phyloP scores from a whole-genome alignment of 2,113 vertebrate genomes.

The Saimiri boliviensis region DNA sequence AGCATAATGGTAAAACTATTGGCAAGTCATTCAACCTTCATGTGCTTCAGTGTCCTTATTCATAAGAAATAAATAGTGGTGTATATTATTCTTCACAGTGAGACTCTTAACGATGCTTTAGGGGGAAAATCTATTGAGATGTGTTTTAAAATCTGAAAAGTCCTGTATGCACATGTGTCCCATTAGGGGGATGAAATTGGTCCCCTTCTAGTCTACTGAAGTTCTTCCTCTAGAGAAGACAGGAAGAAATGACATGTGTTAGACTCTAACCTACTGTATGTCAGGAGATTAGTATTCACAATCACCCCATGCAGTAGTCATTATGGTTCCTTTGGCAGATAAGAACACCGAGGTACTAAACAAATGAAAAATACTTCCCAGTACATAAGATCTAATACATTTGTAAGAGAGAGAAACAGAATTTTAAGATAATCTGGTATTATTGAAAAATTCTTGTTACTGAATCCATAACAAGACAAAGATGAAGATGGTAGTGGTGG shows the following conservation, averaged over 20 bases:
- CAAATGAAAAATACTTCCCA: background rate
- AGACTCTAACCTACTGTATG: too few species aligned
- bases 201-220: background rate
- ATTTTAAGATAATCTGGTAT: background rate
- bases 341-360: background rate
- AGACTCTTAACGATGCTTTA: background rate
- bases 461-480: background rate
- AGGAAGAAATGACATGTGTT: accelerated
- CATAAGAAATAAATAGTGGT: background rate
- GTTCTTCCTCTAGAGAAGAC: background rate
- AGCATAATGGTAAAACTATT: background rate
- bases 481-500: accelerated
- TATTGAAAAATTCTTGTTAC: background rate
- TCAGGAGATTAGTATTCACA: background rate
- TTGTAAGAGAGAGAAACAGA: background rate
- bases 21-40: background rate
- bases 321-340: background rate
- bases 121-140: background rate
- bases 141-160: background rate
- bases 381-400: background rate
- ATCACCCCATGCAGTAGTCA: background rate
- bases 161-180: background rate
- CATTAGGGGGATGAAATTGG: background rate
- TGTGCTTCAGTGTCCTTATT: background rate
- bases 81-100: background rate